Evolutionary conservation across 2,797 vertebrate genomes (phyloP).

Genomic region (Falco cherrug): DNA sequence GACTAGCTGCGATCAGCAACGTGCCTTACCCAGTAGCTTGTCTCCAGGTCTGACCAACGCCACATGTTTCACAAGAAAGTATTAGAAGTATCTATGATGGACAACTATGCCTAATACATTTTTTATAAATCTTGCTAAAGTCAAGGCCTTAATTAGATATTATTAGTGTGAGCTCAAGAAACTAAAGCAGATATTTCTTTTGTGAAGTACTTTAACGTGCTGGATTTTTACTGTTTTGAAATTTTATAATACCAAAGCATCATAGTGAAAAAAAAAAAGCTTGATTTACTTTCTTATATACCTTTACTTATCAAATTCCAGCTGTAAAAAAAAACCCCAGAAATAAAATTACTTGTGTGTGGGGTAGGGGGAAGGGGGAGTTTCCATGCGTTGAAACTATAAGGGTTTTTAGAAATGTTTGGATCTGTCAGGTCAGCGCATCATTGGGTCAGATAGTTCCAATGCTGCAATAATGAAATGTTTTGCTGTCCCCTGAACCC

Average conservation of each 20-base stretch:
- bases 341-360: accelerated
- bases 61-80: background rate
- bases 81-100: background rate
- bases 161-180: background rate
- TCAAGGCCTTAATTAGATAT: background rate
- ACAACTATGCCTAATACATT: background rate
- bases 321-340: background rate
- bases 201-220: background rate
- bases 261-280: background rate
- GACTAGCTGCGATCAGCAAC: background rate
- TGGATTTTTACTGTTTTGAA: background rate
- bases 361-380: accelerated
- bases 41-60: background rate
- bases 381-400: background rate
- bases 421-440: background rate
- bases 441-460: background rate
- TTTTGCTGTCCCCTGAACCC: background rate
- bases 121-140: background rate
- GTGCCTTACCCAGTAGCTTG: background rate
- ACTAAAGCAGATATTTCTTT: background rate
- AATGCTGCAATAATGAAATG: background rate
- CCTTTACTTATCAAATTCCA: background rate
- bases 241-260: background rate
- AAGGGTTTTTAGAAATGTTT: background rate
- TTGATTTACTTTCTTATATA: background rate